Evolutionary conservation across 2,888 invertebrate genomes (phyloP).

Genomic region (Sericinus montela): DNA sequence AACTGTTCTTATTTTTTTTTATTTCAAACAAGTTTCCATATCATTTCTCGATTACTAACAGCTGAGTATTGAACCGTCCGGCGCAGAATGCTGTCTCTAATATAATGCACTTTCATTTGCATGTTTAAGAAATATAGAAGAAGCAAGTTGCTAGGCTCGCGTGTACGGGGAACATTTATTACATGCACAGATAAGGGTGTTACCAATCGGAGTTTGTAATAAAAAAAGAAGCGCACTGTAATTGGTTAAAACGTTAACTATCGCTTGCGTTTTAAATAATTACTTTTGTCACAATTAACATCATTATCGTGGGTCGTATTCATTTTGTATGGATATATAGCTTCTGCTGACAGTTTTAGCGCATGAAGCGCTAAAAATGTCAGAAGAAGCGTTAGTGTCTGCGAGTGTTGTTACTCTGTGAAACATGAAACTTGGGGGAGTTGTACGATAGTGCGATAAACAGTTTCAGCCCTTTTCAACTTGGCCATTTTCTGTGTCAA

Average conservation of each 20-base stretch:
- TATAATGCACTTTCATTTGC: conserved; percentile 17
- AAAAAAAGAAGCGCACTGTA: neutral
- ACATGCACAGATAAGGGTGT: neutral
- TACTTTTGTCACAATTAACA: neutral
- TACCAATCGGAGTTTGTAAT: neutral
- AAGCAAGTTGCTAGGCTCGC: neutral
- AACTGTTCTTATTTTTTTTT: conserved; percentile 8
- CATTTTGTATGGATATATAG: too few species aligned
- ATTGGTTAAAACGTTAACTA: neutral
- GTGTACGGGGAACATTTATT: neutral
- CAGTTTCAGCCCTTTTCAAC: too few species aligned
- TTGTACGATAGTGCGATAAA: too few species aligned
- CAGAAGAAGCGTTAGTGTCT: too few species aligned
- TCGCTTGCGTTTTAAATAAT: neutral
- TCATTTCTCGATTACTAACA: neutral
- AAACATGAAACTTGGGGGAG: too few species aligned
- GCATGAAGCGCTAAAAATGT: too few species aligned
- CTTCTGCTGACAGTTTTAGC: too few species aligned
- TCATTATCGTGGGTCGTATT: too few species aligned
- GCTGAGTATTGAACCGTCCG: conserved; percentile 10
- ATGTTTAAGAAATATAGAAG: neutral
- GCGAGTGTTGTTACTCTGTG: too few species aligned
- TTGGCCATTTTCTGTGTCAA: too few species aligned
- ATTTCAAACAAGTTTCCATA: conserved; percentile 1
- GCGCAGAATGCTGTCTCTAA: conserved; percentile 5